Evolutionary conservation across 2,797 vertebrate genomes (phyloP).

Genomic region (Tachyglossus aculeatus): DNA sequence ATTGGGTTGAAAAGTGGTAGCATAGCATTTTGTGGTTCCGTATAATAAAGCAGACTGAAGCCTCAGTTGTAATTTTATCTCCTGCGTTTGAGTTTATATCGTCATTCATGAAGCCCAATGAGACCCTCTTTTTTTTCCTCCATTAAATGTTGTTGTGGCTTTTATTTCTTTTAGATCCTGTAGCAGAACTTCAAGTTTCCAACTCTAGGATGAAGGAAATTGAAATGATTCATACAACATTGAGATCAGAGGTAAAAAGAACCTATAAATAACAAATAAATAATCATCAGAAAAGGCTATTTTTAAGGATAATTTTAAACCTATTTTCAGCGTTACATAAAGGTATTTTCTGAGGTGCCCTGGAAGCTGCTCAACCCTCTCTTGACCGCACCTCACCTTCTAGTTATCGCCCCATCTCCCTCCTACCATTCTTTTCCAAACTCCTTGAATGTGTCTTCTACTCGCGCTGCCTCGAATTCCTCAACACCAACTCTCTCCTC

Average conservation of each 20-base stretch:
- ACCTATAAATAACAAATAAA: constrained; percentile 9
- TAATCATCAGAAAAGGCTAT: neutral
- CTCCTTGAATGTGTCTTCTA: too few species aligned
- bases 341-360: constrained; percentile 9
- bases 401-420: too few species aligned
- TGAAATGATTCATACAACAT: constrained; percentile 80
- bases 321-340: neutral
- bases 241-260: constrained; percentile 88
- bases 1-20: too few species aligned
- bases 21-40: too few species aligned
- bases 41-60: too few species aligned
- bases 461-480: too few species aligned
- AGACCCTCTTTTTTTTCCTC: neutral
- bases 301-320: neutral
- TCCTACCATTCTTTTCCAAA: too few species aligned
- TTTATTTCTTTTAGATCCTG: constrained; percentile 77
- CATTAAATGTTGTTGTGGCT: neutral
- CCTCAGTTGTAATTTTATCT: too few species aligned
- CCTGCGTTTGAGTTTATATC: neutral
- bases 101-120: neutral
- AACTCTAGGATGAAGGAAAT: constrained; percentile 83
- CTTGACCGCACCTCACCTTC: too few species aligned
- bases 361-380: constrained; percentile 4
- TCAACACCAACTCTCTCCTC: too few species aligned
- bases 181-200: constrained; percentile 84